Conservation (phyloP, 1,140 invertebrate species). For the Saccostrea echinata region DNA sequence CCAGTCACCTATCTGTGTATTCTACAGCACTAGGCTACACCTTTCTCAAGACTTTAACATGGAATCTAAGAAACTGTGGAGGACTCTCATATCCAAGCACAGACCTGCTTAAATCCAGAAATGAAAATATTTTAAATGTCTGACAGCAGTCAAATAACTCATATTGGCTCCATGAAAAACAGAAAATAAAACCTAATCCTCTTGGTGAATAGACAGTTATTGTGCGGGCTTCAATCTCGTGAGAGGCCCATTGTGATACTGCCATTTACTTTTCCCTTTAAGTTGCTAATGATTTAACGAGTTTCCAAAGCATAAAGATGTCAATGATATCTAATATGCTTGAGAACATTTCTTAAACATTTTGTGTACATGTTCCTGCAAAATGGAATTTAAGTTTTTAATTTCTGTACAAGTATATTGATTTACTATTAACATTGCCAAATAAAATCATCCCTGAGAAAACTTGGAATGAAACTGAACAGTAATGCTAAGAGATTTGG, state of each 20-base stretch:
- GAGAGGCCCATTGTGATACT: conserved; percentile 12
- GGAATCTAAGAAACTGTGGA: conserved; percentile 5
- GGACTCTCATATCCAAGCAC: conserved; percentile 9
- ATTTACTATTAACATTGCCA: no score
- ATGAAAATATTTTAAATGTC: conserved; percentile 40
- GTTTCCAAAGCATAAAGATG: not conserved
- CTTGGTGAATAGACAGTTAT: not conserved
- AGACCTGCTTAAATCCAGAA: conserved; percentile 18
- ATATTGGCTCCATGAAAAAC: conserved; percentile 10
- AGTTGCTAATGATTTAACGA: conserved; percentile 25
- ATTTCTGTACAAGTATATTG: no score
- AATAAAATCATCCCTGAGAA: no score
- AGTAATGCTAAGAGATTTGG: no score
- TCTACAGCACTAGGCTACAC: not conserved
- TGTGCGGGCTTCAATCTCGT: not conserved
- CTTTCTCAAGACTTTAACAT: not conserved
- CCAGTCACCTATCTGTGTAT: not conserved
- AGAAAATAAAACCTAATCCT: conserved; percentile 35
- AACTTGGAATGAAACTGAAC: no score
- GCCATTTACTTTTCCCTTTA: conserved; percentile 29
- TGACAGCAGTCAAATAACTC: conserved; percentile 33
- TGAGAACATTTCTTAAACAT: no score
- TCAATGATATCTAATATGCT: not conserved
- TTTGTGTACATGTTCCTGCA: no score
- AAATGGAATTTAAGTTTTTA: no score